Evolutionary conservation across 2,113 vertebrate species (phyloP).

Genomic region (Epinephelus fuscoguttatus): DNA sequence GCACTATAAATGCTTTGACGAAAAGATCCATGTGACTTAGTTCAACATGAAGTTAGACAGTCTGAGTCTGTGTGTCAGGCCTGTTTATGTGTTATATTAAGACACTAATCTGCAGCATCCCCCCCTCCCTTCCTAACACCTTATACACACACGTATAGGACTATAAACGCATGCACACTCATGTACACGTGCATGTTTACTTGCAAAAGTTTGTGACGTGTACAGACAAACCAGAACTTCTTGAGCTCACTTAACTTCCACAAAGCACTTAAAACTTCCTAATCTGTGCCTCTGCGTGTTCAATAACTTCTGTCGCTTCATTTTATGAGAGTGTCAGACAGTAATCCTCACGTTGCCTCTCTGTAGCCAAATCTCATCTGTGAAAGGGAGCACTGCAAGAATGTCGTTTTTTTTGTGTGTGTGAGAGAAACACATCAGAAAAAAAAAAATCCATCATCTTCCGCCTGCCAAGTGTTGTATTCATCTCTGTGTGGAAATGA

Average conservation of each 20-base stretch:
- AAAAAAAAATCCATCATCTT: background rate
- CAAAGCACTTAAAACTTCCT: background rate
- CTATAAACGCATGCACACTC: conserved; percentile 17
- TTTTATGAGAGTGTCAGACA: background rate
- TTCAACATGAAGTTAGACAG: background rate
- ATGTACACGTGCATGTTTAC: conserved; percentile 19
- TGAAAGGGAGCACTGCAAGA: background rate
- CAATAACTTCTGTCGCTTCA: background rate
- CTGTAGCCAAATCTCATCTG: background rate
- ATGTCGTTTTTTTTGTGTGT: background rate
- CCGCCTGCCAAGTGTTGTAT: background rate
- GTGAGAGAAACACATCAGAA: background rate
- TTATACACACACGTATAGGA: conserved; percentile 37
- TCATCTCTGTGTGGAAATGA: background rate
- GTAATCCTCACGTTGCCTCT: background rate
- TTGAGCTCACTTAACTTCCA: background rate
- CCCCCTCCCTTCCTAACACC: background rate
- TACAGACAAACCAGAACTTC: conserved; percentile 7
- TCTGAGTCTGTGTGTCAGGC: conserved; percentile 9
- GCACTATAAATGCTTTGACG: background rate
- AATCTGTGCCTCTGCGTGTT: background rate
- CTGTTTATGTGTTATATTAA: conserved; percentile 38
- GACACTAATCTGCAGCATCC: conserved; percentile 38
- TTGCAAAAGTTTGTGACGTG: background rate
- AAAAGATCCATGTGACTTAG: background rate